A percentile compares a stretch with the other conserved stretches of the same genome.
Conservation (phyloP, 1,140 invertebrate genomes). For the Rhopalosiphum maidis region DNA sequence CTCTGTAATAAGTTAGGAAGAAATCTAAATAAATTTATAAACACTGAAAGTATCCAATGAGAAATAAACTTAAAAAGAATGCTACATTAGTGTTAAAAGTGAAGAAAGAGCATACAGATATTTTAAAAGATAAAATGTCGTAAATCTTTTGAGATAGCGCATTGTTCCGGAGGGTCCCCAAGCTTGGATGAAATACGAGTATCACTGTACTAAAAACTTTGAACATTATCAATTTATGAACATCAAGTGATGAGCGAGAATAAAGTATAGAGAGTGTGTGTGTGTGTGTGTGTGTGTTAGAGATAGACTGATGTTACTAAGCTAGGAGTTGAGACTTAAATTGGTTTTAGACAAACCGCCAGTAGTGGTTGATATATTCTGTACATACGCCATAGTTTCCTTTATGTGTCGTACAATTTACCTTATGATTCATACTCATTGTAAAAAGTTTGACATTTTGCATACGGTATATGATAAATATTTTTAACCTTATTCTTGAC, state of each 20-base stretch:
- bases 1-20: not conserved
- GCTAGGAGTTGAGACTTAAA: slow-evolving; percentile 38
- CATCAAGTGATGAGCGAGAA: slow-evolving; percentile 30
- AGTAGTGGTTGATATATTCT: slow-evolving; percentile 20
- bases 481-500: not conserved
- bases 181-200: slow-evolving; percentile 49
- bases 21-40: slow-evolving; percentile 7
- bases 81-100: slow-evolving; percentile 1
- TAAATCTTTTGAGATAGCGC: slow-evolving; percentile 46
- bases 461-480: not conserved
- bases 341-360: slow-evolving; percentile 39
- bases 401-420: not conserved
- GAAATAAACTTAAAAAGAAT: not conserved
- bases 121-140: slow-evolving; percentile 51
- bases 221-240: slow-evolving; percentile 53
- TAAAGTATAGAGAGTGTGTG: slow-evolving; percentile 39
- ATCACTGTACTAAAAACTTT: slow-evolving; percentile 44
- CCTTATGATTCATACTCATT: slow-evolving; percentile 7
- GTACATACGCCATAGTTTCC: not conserved
- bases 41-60: not conserved
- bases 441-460: not conserved
- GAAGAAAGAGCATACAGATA: slow-evolving; percentile 35
- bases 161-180: slow-evolving; percentile 2
- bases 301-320: slow-evolving; percentile 46
- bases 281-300: slow-evolving; percentile 49